Evolutionary conservation across 2,797 vertebrate species (phyloP).

Genomic region (Neosalanx taihuensis): DNA sequence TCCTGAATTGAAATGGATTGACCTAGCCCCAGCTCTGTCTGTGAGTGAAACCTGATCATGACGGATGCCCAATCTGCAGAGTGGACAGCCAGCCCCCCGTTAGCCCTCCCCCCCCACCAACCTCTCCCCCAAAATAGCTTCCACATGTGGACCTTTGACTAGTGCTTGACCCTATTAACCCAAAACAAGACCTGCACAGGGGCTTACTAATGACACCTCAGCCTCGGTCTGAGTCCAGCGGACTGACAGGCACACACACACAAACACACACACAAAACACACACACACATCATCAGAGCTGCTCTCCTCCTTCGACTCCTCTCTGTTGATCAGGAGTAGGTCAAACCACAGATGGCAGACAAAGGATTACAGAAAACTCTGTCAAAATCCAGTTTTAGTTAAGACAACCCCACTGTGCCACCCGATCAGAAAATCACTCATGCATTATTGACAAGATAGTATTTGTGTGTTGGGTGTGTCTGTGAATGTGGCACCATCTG

Average conservation of each 20-base stretch:
- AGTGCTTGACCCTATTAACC: constrained; percentile 73
- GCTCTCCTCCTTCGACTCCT: constrained; percentile 15
- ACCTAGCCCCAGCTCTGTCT: constrained; percentile 14
- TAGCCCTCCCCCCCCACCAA: constrained; percentile 38
- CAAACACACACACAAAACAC: constrained; percentile 15
- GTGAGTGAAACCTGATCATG: constrained; percentile 58
- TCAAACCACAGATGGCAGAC: constrained; percentile 68
- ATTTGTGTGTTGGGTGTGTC: not conserved
- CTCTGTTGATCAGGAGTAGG: constrained; percentile 57
- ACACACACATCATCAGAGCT: constrained; percentile 33
- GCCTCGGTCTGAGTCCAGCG: constrained; percentile 44
- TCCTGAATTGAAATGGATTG: constrained; percentile 36
- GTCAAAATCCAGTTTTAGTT: constrained; percentile 52
- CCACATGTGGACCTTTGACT: constrained; percentile 77
- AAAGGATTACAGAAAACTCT: constrained; percentile 54
- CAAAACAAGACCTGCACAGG: constrained; percentile 60
- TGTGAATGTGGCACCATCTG: constrained; percentile 8
- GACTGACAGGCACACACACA: constrained; percentile 50
- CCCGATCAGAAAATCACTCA: not conserved
- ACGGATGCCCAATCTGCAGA: constrained; percentile 53
- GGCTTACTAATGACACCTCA: constrained; percentile 49
- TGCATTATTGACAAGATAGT: constrained; percentile 18
- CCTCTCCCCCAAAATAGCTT: constrained; percentile 68
- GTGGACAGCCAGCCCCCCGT: constrained; percentile 22
- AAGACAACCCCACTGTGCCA: constrained; percentile 26